Percentiles rank a stretch among this genome's conserved stretches.
Evolutionary conservation across 2,797 vertebrate genomes (phyloP).

Genomic region (Anguilla marmorata): DNA sequence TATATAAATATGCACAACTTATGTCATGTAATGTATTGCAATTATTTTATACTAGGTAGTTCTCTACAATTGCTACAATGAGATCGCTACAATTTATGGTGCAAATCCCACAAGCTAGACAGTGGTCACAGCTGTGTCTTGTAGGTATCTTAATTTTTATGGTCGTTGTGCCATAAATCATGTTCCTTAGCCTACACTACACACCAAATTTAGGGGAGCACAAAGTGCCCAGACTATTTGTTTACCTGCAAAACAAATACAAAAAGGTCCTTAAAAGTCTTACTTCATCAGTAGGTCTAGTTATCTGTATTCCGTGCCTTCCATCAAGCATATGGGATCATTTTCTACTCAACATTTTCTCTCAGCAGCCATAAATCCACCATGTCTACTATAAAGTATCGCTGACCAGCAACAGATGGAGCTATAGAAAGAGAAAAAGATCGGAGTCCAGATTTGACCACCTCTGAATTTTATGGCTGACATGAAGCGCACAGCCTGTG

Average conservation of each 20-base stretch:
- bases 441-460: constrained; percentile 60
- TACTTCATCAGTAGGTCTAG: constrained; percentile 61
- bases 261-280: constrained; percentile 36
- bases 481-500: constrained; percentile 30
- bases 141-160: not conserved
- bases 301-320: constrained; percentile 74
- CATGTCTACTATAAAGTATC: constrained; percentile 76
- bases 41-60: not conserved
- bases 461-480: constrained; percentile 57
- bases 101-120: not conserved
- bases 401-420: constrained; percentile 75
- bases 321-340: constrained; percentile 72
- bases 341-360: constrained; percentile 67
- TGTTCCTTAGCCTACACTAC: not conserved
- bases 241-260: not conserved
- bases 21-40: not conserved
- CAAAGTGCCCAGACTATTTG: not conserved
- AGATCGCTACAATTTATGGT: not conserved
- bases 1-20: not conserved
- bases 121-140: too few relatives aligned
- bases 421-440: constrained; percentile 62
- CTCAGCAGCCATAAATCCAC: constrained; percentile 71
- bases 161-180: not conserved
- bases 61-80: not conserved
- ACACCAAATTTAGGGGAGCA: not conserved